These are phyloP conservation scores for Labeo catla DNA, from an alignment of 2,113 vertebrate genomes.

Conservation along the genomic window DNA sequence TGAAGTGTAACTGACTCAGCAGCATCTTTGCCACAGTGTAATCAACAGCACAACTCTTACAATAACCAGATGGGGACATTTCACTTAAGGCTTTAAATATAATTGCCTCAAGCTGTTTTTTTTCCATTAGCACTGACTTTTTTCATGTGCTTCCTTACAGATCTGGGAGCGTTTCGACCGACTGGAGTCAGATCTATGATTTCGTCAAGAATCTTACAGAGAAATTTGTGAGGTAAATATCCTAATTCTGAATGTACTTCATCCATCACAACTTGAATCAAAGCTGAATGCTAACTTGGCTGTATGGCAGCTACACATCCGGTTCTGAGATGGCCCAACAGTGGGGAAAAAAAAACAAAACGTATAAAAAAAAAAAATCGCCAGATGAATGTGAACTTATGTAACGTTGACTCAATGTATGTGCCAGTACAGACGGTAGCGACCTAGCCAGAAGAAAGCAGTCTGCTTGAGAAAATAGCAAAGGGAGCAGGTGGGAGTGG, in stretches of 20 bases:
- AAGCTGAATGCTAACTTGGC: background rate
- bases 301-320: constrained; percentile 42
- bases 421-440: constrained; percentile 81
- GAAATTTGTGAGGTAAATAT: constrained; percentile 88
- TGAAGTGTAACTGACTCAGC: constrained; percentile 29
- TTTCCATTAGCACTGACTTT: background rate
- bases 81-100: constrained; percentile 10
- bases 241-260: background rate
- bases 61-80: constrained; percentile 4
- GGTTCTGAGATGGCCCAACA: constrained; percentile 39
- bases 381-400: constrained; percentile 69
- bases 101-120: constrained; percentile 13
- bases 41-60: background rate
- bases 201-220: constrained; percentile 91
- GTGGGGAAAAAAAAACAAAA: background rate
- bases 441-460: constrained; percentile 79
- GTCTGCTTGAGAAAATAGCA: constrained; percentile 83
- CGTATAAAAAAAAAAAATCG: constrained; percentile 46
- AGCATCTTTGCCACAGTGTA: constrained; percentile 27
- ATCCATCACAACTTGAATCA: background rate
- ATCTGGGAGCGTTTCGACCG: constrained; percentile 85
- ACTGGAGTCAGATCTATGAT: constrained; percentile 89
- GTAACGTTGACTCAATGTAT: constrained; percentile 74
- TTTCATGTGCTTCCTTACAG: constrained; percentile 66
- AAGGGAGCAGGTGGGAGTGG: constrained; percentile 84